Conservation (phyloP, 2,888 invertebrate genomes). For the Tribolium freemani region DNA sequence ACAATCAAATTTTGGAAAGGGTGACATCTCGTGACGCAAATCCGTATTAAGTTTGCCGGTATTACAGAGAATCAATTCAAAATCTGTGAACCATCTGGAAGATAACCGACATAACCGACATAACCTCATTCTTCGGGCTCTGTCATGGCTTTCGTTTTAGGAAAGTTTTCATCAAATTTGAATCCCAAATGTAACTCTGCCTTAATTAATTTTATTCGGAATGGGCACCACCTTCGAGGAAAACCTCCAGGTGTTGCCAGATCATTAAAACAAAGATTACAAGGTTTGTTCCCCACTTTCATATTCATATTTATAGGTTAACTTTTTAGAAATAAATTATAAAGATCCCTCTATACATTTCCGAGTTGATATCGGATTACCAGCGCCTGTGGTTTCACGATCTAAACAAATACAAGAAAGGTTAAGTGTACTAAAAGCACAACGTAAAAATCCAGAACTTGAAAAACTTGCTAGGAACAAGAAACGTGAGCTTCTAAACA, state of each 20-base stretch:
- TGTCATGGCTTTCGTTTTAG: slow-evolving; percentile 47
- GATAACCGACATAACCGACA: too few species aligned
- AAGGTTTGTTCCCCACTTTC: slow-evolving; percentile 68
- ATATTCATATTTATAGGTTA: neutral
- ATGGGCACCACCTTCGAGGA: slow-evolving; percentile 77
- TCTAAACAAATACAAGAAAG: slow-evolving; percentile 69
- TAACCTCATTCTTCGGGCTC: neutral
- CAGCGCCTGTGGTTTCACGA: slow-evolving; percentile 64
- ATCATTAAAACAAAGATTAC: slow-evolving; percentile 77
- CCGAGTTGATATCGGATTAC: slow-evolving; percentile 78
- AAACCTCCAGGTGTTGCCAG: slow-evolving; percentile 79
- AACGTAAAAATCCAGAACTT: slow-evolving; percentile 70
- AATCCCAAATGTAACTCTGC: slow-evolving; percentile 48
- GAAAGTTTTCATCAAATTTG: slow-evolving; percentile 50
- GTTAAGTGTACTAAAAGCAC: slow-evolving; percentile 71
- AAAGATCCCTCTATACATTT: slow-evolving; percentile 72
- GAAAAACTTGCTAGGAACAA: slow-evolving; percentile 77
- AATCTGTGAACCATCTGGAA: too few species aligned
- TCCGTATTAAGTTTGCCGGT: too few species aligned
- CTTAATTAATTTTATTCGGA: slow-evolving; percentile 52
- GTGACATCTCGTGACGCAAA: too few species aligned
- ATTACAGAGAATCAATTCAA: too few species aligned
- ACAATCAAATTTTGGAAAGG: too few species aligned
- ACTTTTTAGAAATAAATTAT: slow-evolving; percentile 66
- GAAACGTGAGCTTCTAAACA: slow-evolving; percentile 65